Percentiles rank a stretch among this genome's conserved stretches.
Conservation (phyloP, 1,140 invertebrate genomes). For the Plutomurus gul region DNA sequence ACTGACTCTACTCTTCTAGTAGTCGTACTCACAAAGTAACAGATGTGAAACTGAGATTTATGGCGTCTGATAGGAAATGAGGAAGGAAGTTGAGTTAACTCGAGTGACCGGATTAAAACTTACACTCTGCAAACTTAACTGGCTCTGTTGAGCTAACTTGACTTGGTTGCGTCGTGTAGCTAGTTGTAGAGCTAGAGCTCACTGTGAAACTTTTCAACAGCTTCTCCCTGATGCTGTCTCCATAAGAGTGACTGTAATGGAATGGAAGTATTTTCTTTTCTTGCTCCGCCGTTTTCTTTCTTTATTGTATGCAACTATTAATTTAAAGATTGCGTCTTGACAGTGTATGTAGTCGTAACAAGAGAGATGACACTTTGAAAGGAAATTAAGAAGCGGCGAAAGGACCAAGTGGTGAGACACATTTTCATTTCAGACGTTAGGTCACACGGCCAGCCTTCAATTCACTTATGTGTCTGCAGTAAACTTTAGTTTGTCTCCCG, state of each 20-base stretch:
- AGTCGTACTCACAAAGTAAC: constrained; percentile 20
- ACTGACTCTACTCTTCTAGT: background rate
- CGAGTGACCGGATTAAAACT: constrained; percentile 46
- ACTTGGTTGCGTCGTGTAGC: background rate
- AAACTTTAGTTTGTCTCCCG: background rate
- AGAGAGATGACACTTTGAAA: constrained; percentile 13
- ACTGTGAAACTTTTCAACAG: background rate
- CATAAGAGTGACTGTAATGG: background rate
- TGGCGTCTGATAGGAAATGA: constrained; percentile 44
- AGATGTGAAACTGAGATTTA: constrained; percentile 46
- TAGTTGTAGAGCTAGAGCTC: background rate
- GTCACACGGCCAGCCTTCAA: constrained; percentile 4
- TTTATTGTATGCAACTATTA: background rate
- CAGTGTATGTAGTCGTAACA: background rate
- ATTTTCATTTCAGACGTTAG: background rate
- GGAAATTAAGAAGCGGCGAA: background rate
- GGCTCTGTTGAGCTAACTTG: background rate
- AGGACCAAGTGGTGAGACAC: background rate
- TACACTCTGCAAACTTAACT: constrained; percentile 32
- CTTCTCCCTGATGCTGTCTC: background rate
- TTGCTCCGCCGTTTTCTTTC: background rate
- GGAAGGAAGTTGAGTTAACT: constrained; percentile 48
- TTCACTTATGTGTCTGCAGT: background rate
- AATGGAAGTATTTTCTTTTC: background rate
- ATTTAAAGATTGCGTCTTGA: background rate